These are phyloP conservation scores for Novumbra hubbsi DNA, from an alignment of 2,797 vertebrate species.

Conservation along the genomic window DNA sequence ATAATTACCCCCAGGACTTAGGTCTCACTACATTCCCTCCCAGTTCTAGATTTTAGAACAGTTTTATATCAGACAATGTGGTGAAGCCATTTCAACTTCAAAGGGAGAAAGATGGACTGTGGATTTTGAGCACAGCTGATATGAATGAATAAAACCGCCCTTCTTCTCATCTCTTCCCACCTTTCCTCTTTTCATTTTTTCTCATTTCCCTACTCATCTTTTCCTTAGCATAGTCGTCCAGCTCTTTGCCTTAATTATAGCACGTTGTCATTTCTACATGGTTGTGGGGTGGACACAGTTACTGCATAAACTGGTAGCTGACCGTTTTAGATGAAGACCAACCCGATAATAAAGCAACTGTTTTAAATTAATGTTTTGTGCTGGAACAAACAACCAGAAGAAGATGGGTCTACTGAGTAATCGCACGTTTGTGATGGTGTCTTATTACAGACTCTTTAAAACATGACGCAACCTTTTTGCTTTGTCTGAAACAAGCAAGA, in stretches of 20 bases:
- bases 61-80: conserved; percentile 45
- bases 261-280: not conserved
- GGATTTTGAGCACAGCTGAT: conserved; percentile 40
- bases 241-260: not conserved
- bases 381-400: too few species aligned
- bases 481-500: too few species aligned
- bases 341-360: too few species aligned
- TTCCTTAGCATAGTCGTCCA: too few species aligned
- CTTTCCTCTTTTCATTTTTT: conserved; percentile 21
- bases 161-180: conserved; percentile 31
- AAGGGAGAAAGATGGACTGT: conserved; percentile 41
- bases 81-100: conserved; percentile 55
- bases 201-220: conserved; percentile 21
- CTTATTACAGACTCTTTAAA: too few species aligned
- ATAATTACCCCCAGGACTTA: conserved; percentile 59
- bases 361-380: too few species aligned
- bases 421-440: too few species aligned
- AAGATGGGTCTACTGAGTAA: too few species aligned
- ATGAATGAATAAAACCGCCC: conserved; percentile 42
- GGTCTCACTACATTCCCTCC: conserved; percentile 43
- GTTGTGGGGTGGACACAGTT: not conserved
- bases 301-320: too few species aligned
- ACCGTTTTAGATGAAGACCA: too few species aligned
- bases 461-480: too few species aligned
- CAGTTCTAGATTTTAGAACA: conserved; percentile 34